Percentiles rank a stretch among this genome's conserved stretches.
Conservation (phyloP, 2,113 vertebrate genomes). For the Sturnus vulgaris region DNA sequence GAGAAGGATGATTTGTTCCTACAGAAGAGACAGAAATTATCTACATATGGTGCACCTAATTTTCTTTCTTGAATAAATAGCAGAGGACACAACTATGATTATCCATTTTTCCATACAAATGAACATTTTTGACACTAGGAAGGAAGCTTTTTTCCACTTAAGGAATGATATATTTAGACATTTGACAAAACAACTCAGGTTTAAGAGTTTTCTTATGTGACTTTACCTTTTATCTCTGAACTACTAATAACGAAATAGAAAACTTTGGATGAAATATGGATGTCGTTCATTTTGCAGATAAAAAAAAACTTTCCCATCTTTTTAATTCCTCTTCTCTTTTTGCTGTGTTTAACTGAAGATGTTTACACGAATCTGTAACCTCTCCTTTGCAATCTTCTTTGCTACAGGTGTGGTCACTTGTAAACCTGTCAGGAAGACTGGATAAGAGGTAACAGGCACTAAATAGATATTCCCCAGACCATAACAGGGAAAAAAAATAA, state of each 20-base stretch:
- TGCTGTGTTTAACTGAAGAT: background rate
- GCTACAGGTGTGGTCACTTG: background rate
- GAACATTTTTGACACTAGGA: background rate
- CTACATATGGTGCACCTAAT: background rate
- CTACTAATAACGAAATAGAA: background rate
- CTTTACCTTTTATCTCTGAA: background rate
- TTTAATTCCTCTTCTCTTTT: background rate
- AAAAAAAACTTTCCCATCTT: background rate
- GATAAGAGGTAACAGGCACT: background rate
- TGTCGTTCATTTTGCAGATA: background rate
- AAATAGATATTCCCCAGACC: background rate
- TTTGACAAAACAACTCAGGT: background rate
- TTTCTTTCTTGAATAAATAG: background rate
- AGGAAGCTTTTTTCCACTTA: background rate
- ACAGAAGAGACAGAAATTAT: background rate
- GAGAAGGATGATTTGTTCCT: background rate
- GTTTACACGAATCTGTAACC: background rate
- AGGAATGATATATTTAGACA: background rate
- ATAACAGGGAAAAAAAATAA: rapidly evolving
- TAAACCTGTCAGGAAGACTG: background rate
- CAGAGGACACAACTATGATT: background rate
- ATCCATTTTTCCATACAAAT: background rate
- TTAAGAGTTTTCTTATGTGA: background rate
- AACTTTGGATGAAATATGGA: background rate
- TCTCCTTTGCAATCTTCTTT: background rate